Evolutionary conservation across 2,888 invertebrate species (phyloP).

Genomic region (Spicauda simplicius): DNA sequence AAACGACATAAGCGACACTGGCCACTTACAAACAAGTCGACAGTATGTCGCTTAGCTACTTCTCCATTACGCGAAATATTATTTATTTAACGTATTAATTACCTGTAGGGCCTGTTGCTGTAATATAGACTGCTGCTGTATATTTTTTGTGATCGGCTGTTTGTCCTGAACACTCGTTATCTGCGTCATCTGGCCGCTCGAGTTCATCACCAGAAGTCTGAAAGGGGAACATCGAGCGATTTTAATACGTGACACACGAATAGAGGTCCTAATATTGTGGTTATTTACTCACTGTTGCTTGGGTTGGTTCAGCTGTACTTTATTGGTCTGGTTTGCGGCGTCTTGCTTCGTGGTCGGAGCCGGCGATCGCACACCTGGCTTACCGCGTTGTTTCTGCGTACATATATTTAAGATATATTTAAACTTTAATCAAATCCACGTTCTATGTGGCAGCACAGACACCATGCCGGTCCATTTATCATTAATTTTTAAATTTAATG

Average conservation of each 20-base stretch:
- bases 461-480: no score
- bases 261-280: not conserved
- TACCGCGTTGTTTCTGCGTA: conserved; percentile 87
- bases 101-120: conserved; percentile 49
- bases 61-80: no score
- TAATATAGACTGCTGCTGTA: conserved; percentile 68
- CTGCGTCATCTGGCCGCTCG: conserved; percentile 83
- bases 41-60: no score
- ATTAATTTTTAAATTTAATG: no score
- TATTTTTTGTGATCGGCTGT: conserved; percentile 79
- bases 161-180: conserved; percentile 79
- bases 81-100: not conserved
- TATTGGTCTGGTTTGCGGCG: conserved; percentile 89
- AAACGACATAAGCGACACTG: no score
- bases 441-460: no score
- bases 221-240: conserved; percentile 12
- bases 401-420: not conserved
- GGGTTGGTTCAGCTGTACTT: conserved; percentile 75
- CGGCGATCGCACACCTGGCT: conserved; percentile 86
- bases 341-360: conserved; percentile 89
- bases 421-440: no score
- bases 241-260: not conserved
- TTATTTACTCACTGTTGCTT: conserved; percentile 69
- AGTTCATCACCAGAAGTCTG: conserved; percentile 85
- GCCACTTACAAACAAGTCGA: no score